A percentile compares a stretch with the other conserved stretches of the same genome.
Evolutionary conservation across 2,888 invertebrate species (phyloP).

Genomic region (Plagodis dolabraria): DNA sequence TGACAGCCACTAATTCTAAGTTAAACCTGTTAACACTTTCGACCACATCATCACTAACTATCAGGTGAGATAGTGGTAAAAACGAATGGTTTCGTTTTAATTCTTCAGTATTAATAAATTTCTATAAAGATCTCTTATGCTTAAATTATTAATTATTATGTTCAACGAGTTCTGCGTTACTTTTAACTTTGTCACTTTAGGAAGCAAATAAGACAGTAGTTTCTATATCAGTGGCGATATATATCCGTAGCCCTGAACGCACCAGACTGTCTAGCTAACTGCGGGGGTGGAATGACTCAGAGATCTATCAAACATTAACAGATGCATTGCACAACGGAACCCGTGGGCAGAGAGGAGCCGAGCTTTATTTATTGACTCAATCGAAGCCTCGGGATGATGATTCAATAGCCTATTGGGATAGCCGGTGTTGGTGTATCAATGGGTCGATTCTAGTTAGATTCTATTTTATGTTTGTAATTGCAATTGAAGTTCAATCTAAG

Average conservation of each 20-base stretch:
- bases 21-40: no score
- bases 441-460: constrained; percentile 7
- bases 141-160: no score
- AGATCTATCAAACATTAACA: constrained; percentile 52
- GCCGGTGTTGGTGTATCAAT: constrained; percentile 9
- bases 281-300: constrained; percentile 41
- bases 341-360: constrained; percentile 59
- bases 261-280: constrained; percentile 40
- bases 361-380: constrained; percentile 55
- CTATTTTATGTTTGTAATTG: background rate
- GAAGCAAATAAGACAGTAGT: no score
- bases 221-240: no score
- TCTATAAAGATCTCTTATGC: no score
- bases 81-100: no score
- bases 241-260: constrained; percentile 41
- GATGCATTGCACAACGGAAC: constrained; percentile 65
- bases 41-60: no score
- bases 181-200: no score
- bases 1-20: no score
- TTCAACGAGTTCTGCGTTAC: no score
- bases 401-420: constrained; percentile 43
- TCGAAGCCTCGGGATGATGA: constrained; percentile 51
- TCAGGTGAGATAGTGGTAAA: no score
- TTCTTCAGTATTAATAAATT: no score
- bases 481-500: background rate